phyloP scores from a whole-genome alignment of 2,888 invertebrate genomes.

The Heterodera filipjevi region DNA sequence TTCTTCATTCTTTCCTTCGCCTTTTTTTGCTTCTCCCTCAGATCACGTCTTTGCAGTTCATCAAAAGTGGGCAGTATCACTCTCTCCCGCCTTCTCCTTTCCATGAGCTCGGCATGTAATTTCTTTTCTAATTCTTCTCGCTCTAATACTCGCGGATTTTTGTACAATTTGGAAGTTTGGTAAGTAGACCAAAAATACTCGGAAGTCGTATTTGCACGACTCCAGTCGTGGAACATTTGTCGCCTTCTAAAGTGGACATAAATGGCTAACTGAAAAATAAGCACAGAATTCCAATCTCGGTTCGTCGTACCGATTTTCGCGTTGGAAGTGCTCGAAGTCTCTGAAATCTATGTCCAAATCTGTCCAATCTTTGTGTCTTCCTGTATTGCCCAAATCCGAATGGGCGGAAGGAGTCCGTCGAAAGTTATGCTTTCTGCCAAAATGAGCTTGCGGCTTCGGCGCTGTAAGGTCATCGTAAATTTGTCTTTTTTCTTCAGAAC shows the following conservation, averaged over 20 bases:
- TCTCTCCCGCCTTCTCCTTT: constrained; percentile 44
- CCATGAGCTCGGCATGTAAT: constrained; percentile 51
- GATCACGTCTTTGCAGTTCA: constrained; percentile 49
- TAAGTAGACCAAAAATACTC: constrained; percentile 42
- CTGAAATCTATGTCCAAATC: constrained; percentile 62
- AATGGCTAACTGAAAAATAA: no score
- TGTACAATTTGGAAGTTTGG: constrained; percentile 33
- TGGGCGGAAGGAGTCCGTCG: not conserved
- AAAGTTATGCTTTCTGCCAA: not conserved
- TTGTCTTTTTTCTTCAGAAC: constrained; percentile 53
- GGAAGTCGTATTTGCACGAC: constrained; percentile 42
- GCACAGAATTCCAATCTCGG: constrained; percentile 43
- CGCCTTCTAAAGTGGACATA: constrained; percentile 16
- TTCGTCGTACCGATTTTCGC: constrained; percentile 31
- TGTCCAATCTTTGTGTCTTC: constrained; percentile 48
- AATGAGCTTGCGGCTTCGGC: not conserved
- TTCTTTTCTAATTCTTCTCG: constrained; percentile 55
- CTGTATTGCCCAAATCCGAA: not conserved
- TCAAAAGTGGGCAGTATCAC: constrained; percentile 59
- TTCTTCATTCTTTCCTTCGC: not conserved
- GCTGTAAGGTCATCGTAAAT: constrained; percentile 43
- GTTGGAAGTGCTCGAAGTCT: constrained; percentile 60
- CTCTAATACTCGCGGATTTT: constrained; percentile 51
- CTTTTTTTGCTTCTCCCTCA: not conserved
- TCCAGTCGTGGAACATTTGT: constrained; percentile 15